Base-by-base conservation (phyloP, 2,888 invertebrate genomes). In the Hybos culiciformis region DNA sequence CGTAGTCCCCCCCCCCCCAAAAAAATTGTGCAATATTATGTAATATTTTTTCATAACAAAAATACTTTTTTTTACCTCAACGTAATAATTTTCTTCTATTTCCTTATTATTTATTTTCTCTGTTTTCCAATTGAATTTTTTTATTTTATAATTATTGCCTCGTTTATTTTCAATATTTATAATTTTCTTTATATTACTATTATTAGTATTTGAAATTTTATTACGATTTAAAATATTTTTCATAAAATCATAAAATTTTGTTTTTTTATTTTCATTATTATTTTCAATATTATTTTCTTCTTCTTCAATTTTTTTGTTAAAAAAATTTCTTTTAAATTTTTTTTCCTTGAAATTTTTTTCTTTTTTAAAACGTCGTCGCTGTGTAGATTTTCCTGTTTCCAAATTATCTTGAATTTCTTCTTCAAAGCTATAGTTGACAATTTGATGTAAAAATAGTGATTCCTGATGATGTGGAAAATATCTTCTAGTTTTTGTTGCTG, bases 161-260 rank as follows among this genome's bases (percentile, higher is more conserved):
- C n/a, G n/a, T n/a, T n/a, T n/a, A n/a, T n/a, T n/a, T n/a, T n/a
- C n/a, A n/a, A n/a, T n/a, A n/a, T n/a, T n/a, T n/a, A n/a, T n/a
- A n/a, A n/a, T n/a, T n/a, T n/a, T n/a, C n/a, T n/a, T n/a, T n/a
- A n/a, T n/a, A n/a, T n/a, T n/a, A n/a, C n/a, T n/a, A n/a, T n/a
- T n/a, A n/a, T n/a, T n/a, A n/a, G n/a, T n/a, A n/a, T n/a, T n/a
- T n/a, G n/a, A n/a, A n/a, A n/a, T n/a, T n/a, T n/a, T n/a, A n/a
- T n/a, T n/a, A n/a, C n/a, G n/a, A n/a, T n/a, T 48, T 36, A 48
- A 33, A 46, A 48, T 46, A 43, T 48, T 45, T 43, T 46, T 48
- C 48, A 48, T 48, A 48, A 48, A 48, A 45, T 43, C 46, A 46
- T 48, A 48, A 45, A 48, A 39, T 48, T 44, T 48, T 44, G 46